Evolutionary conservation across 2,888 invertebrate genomes (phyloP).

Genomic region (Branchellion lobata): DNA sequence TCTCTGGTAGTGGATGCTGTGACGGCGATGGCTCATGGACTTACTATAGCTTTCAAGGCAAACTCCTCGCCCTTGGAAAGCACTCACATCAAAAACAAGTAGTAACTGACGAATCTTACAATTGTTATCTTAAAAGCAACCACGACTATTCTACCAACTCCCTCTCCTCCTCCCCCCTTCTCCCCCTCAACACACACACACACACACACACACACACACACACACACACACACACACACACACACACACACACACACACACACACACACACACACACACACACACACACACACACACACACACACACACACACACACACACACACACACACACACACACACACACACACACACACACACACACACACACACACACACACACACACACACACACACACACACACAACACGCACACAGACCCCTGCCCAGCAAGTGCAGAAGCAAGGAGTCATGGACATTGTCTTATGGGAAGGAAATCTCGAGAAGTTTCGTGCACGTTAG

Average conservation of each 20-base stretch:
- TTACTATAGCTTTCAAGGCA: not conserved
- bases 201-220: not conserved
- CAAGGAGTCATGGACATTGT: not conserved
- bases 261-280: not conserved
- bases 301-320: too few species aligned
- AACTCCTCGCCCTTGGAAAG: not conserved
- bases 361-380: too few species aligned
- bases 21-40: constrained; percentile 3
- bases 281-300: constrained; percentile 8
- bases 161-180: too few species aligned
- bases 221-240: not conserved
- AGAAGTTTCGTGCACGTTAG: not conserved
- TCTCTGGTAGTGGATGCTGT: not conserved
- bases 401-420: too few species aligned
- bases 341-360: too few species aligned
- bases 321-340: too few species aligned
- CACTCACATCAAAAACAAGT: not conserved
- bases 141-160: too few species aligned
- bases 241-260: too few species aligned
- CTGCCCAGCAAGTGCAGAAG: not conserved
- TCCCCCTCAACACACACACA: too few species aligned
- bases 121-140: too few species aligned
- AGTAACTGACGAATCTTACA: too few species aligned
- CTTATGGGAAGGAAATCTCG: not conserved
- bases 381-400: too few species aligned